Percentiles rank a stretch among this genome's conserved stretches.
Evolutionary conservation across 2,113 vertebrate genomes (phyloP).

Genomic region (Equus quagga): DNA sequence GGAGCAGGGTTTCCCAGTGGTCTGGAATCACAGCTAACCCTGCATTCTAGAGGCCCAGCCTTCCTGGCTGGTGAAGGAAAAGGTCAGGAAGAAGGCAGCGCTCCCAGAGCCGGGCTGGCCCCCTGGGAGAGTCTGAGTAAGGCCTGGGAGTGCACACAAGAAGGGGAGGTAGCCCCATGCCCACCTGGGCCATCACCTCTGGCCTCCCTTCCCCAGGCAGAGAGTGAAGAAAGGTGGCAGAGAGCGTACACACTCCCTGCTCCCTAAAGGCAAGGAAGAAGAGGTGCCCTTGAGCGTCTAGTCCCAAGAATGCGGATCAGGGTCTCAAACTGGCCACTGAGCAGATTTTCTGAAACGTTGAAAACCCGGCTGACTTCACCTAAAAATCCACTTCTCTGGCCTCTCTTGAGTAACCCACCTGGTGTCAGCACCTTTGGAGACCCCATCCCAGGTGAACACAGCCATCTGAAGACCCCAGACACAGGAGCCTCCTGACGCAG

Average conservation of each 20-base stretch:
- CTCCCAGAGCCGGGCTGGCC: background rate
- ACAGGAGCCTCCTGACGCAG: background rate
- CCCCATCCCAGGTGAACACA: background rate
- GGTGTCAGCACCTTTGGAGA: background rate
- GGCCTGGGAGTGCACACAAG: background rate
- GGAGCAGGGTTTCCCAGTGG: background rate
- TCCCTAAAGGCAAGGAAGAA: background rate
- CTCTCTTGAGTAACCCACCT: background rate
- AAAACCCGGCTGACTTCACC: background rate
- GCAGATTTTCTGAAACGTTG: background rate
- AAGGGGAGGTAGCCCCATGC: background rate
- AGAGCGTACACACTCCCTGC: background rate
- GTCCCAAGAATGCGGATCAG: background rate
- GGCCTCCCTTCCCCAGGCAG: background rate
- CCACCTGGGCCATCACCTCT: background rate
- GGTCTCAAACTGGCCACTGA: background rate
- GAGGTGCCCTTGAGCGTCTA: background rate
- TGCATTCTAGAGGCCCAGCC: too few species aligned
- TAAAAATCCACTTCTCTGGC: background rate
- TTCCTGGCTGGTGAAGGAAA: background rate
- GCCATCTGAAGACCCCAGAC: background rate
- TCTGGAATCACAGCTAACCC: background rate
- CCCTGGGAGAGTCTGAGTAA: background rate
- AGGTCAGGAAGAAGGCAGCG: too few species aligned
- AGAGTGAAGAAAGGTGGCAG: background rate